Conservation (phyloP, 1,140 invertebrate genomes). For the Pantala flavescens region DNA sequence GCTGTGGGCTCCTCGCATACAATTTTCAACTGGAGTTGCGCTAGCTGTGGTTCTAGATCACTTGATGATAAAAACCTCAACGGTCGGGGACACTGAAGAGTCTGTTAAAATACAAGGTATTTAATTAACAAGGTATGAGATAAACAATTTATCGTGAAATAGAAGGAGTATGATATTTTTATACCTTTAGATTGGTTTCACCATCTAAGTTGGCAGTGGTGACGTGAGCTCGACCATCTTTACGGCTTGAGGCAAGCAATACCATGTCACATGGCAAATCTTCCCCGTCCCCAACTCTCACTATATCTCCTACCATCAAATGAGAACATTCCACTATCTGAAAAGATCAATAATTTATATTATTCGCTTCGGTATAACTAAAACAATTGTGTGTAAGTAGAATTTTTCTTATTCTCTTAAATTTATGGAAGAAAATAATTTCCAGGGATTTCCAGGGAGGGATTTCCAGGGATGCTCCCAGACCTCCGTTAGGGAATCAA, state of each 20-base stretch:
- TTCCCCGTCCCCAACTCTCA: slow-evolving; percentile 55
- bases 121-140: background rate
- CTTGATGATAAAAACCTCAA: slow-evolving; percentile 11
- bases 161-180: slow-evolving; percentile 5
- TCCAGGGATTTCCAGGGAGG: too few relatives aligned
- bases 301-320: slow-evolving; percentile 61
- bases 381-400: too few relatives aligned
- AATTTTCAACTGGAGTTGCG: slow-evolving; percentile 45
- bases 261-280: slow-evolving; percentile 74
- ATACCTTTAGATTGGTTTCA: slow-evolving; percentile 57
- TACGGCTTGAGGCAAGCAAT: slow-evolving; percentile 47
- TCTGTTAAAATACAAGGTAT: slow-evolving; percentile 16
- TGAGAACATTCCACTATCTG: slow-evolving; percentile 43
- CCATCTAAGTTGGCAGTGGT: slow-evolving; percentile 60
- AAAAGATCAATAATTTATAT: slow-evolving; percentile 8
- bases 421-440: too few relatives aligned
- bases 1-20: slow-evolving; percentile 54
- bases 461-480: too few relatives aligned
- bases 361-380: too few relatives aligned
- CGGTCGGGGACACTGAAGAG: slow-evolving; percentile 15
- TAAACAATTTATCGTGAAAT: background rate
- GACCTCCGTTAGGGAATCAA: too few relatives aligned
- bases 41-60: slow-evolving; percentile 30
- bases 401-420: too few relatives aligned
- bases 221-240: slow-evolving; percentile 43